Percentiles rank a stretch among this genome's conserved stretches.
Evolutionary conservation across 1,140 invertebrate species (phyloP).

Genomic region (Cherax destructor): DNA sequence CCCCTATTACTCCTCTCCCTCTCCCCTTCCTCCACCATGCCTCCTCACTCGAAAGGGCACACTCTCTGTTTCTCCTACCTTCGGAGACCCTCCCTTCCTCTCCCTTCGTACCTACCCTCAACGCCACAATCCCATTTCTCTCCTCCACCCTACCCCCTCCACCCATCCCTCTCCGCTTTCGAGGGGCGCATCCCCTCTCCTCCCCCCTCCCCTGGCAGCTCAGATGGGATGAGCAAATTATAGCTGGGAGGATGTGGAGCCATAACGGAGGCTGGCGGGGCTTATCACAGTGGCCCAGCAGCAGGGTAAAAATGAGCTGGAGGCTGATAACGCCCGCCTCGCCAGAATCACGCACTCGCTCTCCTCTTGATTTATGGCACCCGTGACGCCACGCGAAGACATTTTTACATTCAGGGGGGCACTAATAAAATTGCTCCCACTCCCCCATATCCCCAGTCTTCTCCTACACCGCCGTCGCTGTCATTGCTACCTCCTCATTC

Average conservation of each 20-base stretch:
- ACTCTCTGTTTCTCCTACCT: no score
- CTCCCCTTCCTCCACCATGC: no score
- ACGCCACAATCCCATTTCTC: no score
- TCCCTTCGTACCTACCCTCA: no score
- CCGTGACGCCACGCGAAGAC: slow-evolving; percentile 31
- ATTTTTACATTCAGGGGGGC: slow-evolving; percentile 49
- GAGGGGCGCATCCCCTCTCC: neutral
- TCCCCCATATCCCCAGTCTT: neutral
- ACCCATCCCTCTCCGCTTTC: neutral
- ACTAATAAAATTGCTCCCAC: slow-evolving; percentile 32
- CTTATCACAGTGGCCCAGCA: slow-evolving; percentile 52
- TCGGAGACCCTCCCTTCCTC: no score
- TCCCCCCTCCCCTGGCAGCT: neutral
- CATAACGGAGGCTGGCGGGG: slow-evolving; percentile 14
- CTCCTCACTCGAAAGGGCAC: no score
- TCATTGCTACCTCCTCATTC: neutral
- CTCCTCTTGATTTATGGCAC: slow-evolving; percentile 40
- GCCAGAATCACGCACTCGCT: slow-evolving; percentile 7
- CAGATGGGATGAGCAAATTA: slow-evolving; percentile 66
- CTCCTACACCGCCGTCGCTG: neutral
- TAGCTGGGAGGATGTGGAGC: slow-evolving; percentile 49
- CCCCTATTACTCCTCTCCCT: no score
- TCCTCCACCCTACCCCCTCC: no score
- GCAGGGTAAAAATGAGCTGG: slow-evolving; percentile 51
- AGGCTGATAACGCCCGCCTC: slow-evolving; percentile 31